Percentiles rank a stretch among this genome's conserved stretches.
Evolutionary conservation across 2,888 invertebrate species (phyloP).

Genomic region (Perithous albicinctus): DNA sequence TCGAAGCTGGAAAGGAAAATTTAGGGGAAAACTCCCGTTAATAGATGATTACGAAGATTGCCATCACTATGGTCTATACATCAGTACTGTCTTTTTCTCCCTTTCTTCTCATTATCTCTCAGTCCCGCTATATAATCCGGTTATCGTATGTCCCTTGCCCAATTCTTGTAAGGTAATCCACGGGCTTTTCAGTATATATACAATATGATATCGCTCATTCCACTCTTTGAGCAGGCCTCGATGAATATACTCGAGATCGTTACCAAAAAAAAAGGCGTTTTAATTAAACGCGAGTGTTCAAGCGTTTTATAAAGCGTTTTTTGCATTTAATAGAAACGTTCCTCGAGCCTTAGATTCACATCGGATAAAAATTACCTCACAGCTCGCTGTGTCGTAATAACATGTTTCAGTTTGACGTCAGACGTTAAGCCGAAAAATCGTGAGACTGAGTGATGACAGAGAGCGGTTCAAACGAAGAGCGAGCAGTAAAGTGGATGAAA

Average conservation of each 20-base stretch:
- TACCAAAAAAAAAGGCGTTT: neutral
- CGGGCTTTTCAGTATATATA: neutral
- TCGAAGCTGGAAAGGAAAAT: slow-evolving; percentile 75
- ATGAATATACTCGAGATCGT: slow-evolving; percentile 2
- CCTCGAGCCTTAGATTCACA: slow-evolving; percentile 15
- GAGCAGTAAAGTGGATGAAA: neutral
- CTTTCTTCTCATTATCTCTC: slow-evolving; percentile 16
- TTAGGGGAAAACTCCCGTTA: slow-evolving; percentile 22
- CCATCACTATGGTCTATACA: slow-evolving; percentile 47
- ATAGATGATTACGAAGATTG: slow-evolving; percentile 53
- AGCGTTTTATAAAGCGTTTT: slow-evolving; percentile 5
- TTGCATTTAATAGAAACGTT: slow-evolving; percentile 31
- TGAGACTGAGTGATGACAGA: neutral
- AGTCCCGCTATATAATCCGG: neutral
- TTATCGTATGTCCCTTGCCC: neutral
- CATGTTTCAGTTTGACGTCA: neutral
- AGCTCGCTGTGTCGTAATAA: slow-evolving; percentile 12
- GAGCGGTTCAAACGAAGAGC: neutral
- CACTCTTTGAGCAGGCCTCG: neutral
- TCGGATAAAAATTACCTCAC: slow-evolving; percentile 44
- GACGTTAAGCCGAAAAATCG: neutral
- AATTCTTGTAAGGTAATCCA: neutral
- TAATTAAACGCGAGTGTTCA: neutral
- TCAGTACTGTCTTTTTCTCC: slow-evolving; percentile 5
- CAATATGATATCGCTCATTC: neutral